A percentile compares a stretch with the other conserved stretches of the same genome.
phyloP scores from a whole-genome alignment of 2,888 invertebrate genomes.

The Mamestra brassicae region DNA sequence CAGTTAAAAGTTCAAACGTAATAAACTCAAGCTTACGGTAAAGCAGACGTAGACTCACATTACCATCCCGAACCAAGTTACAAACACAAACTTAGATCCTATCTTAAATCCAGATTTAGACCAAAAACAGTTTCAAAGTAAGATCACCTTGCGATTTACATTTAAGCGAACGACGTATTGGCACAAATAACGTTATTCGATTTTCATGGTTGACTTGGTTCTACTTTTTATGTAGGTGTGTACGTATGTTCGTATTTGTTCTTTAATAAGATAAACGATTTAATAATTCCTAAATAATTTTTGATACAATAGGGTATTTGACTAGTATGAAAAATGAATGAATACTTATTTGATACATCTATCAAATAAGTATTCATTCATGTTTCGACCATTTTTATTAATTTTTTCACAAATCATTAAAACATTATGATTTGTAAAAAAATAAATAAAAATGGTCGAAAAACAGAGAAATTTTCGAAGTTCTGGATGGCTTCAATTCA shows the following conservation, averaged over 20 bases:
- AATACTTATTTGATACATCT: no score
- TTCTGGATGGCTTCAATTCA: no score
- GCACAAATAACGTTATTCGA: constrained; percentile 22
- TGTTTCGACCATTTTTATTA: no score
- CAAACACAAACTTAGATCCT: constrained; percentile 51
- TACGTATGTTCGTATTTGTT: neutral
- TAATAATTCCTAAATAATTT: neutral
- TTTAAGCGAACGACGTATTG: constrained; percentile 10
- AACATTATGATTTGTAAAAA: no score
- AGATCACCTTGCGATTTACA: constrained; percentile 36
- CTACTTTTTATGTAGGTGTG: neutral
- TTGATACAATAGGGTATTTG: no score
- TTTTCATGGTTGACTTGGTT: neutral
- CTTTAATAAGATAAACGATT: neutral
- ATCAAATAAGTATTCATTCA: no score
- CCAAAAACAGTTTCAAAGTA: constrained; percentile 56
- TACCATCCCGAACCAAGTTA: constrained; percentile 49
- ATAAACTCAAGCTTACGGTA: constrained; percentile 51
- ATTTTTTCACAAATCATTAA: no score
- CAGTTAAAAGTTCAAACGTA: constrained; percentile 52
- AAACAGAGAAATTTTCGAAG: no score
- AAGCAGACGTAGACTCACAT: constrained; percentile 48
- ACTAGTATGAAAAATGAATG: no score
- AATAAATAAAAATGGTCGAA: no score
- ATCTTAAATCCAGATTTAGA: constrained; percentile 58